Percentiles rank a stretch among this genome's conserved stretches.
phyloP scores from a whole-genome alignment of 2,797 vertebrate genomes.

The Helarctos malayanus region DNA sequence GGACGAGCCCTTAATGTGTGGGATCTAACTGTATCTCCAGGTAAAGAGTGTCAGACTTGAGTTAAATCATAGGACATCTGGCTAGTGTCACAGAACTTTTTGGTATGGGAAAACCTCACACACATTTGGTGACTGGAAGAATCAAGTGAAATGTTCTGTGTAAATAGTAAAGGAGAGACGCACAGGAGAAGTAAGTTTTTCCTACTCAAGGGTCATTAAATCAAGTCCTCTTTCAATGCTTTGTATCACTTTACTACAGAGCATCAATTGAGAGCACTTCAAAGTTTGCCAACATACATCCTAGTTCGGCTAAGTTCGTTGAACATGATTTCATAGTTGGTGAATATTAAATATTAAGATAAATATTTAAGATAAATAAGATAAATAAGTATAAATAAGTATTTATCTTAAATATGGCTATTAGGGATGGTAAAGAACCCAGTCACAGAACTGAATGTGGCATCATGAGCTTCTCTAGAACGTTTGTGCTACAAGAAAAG shows the following conservation, averaged over 20 bases:
- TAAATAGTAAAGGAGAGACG: neutral
- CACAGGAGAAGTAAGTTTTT: neutral
- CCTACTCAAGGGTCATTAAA: neutral
- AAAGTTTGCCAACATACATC: neutral
- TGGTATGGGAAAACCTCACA: neutral
- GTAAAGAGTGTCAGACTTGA: neutral
- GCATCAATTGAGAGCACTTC: neutral
- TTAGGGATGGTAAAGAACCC: neutral
- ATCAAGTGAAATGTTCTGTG: neutral
- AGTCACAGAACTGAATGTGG: neutral
- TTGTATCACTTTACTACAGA: neutral
- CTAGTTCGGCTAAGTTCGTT: neutral
- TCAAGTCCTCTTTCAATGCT: neutral
- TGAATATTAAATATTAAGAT: neutral
- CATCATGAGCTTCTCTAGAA: neutral
- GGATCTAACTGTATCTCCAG: neutral
- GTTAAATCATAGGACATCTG: neutral
- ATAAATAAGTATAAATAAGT: neutral
- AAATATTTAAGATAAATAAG: neutral
- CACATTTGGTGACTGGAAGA: neutral
- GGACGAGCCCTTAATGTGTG: neutral
- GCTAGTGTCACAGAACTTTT: neutral
- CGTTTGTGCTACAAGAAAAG: neutral
- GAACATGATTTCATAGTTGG: neutral
- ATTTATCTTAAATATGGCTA: neutral